These are phyloP conservation scores for Ianthella basta DNA, from an alignment of 37 sponge, comb jelly and placozoan species.

Conservation along the genomic window DNA sequence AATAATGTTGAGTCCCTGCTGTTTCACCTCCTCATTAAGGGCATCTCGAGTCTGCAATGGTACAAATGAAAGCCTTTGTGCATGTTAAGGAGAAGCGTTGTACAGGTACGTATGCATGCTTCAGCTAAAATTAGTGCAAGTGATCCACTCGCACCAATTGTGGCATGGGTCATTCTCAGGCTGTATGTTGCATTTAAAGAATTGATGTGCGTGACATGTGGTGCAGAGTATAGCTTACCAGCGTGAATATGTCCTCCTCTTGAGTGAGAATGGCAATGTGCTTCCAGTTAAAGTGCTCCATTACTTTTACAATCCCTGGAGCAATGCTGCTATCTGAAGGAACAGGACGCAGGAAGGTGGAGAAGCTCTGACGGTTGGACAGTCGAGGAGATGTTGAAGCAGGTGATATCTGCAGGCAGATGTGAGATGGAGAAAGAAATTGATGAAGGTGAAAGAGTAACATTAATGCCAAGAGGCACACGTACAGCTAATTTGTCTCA, in stretches of 20 bases:
- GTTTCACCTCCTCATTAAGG: neutral
- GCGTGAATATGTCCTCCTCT: constrained; percentile 29
- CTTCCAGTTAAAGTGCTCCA: constrained; percentile 10
- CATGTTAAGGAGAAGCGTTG: too few species aligned
- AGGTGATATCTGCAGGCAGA: constrained; percentile 33
- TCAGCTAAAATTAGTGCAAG: too few species aligned
- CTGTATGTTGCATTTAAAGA: neutral
- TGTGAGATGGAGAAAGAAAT: neutral
- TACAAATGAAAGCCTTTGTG: too few species aligned
- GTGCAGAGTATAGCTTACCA: neutral
- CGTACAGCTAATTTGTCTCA: neutral
- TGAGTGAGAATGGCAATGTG: constrained; percentile 22
- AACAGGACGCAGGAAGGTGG: constrained; percentile 33
- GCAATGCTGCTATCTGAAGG: neutral
- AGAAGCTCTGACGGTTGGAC: neutral
- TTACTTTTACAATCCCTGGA: constrained; percentile 8
- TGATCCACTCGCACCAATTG: neutral
- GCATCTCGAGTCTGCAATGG: constrained; percentile 4
- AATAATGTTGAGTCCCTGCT: neutral
- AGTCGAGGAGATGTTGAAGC: constrained; percentile 59
- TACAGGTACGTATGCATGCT: too few species aligned
- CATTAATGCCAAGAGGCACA: neutral
- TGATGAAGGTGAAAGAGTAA: neutral
- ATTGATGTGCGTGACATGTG: neutral
- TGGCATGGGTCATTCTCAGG: neutral